Evolutionary conservation across 2,888 invertebrate genomes (phyloP).

Genomic region (Autographa pulchrina): DNA sequence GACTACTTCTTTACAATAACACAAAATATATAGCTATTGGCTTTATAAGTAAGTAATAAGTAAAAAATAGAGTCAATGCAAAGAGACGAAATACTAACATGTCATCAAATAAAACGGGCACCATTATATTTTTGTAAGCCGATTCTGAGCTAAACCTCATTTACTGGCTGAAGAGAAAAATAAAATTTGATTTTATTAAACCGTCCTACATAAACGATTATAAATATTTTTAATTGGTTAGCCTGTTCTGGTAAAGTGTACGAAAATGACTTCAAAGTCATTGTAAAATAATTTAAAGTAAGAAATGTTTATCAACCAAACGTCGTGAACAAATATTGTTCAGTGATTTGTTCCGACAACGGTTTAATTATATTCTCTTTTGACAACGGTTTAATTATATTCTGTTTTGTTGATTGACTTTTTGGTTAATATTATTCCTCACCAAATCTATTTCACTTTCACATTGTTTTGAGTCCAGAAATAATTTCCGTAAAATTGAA

Average conservation of each 20-base stretch:
- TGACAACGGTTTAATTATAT: background rate
- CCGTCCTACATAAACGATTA: no score
- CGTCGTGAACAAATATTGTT: background rate
- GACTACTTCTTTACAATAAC: background rate
- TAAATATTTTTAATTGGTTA: no score
- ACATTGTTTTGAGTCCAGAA: background rate
- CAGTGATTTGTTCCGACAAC: background rate
- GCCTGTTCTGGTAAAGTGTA: no score
- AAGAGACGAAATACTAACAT: background rate
- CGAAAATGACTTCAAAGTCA: no score
- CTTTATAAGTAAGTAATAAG: no score
- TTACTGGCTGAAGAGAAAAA: no score
- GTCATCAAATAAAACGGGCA: background rate
- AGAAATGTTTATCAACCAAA: background rate
- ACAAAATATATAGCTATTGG: background rate
- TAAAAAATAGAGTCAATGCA: no score
- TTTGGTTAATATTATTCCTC: background rate
- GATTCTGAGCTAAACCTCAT: no score
- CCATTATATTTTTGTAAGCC: no score
- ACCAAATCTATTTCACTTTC: background rate
- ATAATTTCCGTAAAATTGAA: no score
- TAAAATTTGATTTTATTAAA: no score
- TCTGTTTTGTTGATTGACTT: background rate
- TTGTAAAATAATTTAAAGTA: background rate
- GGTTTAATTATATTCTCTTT: background rate